Conservation (phyloP, 2,888 invertebrate species). For the Caenorhabditis macrosperma region DNA sequence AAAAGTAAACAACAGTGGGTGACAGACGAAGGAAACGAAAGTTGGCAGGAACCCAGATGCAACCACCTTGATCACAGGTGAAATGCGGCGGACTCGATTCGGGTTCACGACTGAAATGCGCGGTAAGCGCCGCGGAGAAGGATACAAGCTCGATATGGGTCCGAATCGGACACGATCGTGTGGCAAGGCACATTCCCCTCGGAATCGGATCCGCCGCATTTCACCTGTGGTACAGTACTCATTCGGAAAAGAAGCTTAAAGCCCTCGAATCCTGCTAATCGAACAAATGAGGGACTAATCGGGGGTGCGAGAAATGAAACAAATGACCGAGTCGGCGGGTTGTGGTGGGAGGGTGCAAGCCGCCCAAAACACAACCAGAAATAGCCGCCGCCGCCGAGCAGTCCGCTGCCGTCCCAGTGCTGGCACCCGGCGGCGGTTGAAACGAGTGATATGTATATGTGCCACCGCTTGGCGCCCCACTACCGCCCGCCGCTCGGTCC, state of each 20-base stretch:
- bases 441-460: conserved; percentile 45
- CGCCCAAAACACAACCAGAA: neutral
- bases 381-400: neutral
- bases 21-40: neutral
- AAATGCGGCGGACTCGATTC: neutral
- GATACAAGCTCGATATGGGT: too few relatives aligned
- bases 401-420: too few relatives aligned
- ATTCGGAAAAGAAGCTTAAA: neutral
- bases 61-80: neutral
- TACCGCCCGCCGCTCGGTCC: conserved; percentile 3
- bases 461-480: conserved; percentile 39
- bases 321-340: neutral
- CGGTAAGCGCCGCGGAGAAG: too few relatives aligned
- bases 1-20: conserved; percentile 13
- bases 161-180: too few relatives aligned
- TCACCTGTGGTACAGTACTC: too few relatives aligned
- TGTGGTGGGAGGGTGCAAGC: neutral
- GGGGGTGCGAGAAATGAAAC: conserved; percentile 2
- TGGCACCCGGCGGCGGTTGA: neutral
- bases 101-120: too few relatives aligned
- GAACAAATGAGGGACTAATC: neutral
- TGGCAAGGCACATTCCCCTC: too few relatives aligned
- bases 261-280: neutral
- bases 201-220: too few relatives aligned
- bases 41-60: neutral